Conservation (phyloP, 2,888 invertebrate genomes). For the Ceraclea dissimilis region DNA sequence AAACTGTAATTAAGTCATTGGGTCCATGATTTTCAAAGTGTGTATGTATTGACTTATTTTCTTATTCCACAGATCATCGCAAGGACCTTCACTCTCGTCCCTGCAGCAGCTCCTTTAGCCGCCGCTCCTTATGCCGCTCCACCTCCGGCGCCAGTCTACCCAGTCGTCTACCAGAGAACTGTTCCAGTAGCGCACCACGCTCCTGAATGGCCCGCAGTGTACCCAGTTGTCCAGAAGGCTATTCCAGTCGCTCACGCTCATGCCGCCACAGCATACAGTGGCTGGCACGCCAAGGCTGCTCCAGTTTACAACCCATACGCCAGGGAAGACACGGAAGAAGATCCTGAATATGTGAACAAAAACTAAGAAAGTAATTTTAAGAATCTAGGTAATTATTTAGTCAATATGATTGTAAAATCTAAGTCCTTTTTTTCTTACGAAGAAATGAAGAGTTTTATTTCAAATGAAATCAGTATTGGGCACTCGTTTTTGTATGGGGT, state of each 20-base stretch:
- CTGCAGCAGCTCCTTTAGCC: slow-evolving; percentile 37
- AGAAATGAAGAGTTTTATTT: no score
- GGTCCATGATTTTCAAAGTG: no score
- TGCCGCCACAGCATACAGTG: slow-evolving; percentile 13
- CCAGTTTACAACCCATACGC: slow-evolving; percentile 19
- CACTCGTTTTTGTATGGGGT: no score
- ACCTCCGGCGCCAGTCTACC: slow-evolving; percentile 21
- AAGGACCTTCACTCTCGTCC: slow-evolving; percentile 36
- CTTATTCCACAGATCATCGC: slow-evolving; percentile 30
- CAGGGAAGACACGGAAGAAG: slow-evolving; percentile 22
- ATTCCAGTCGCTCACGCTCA: slow-evolving; percentile 5
- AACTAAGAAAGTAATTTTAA: neutral
- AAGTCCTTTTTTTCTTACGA: neutral
- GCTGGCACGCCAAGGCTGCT: slow-evolving; percentile 16
- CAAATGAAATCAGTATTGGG: neutral
- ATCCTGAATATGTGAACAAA: slow-evolving; percentile 14
- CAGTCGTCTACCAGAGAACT: slow-evolving; percentile 18
- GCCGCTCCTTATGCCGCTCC: slow-evolving; percentile 31
- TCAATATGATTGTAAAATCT: neutral
- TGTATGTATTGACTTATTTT: no score
- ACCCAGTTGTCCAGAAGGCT: slow-evolving; percentile 29
- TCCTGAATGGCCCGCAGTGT: slow-evolving; percentile 33
- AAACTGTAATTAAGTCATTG: no score
- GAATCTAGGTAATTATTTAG: neutral
- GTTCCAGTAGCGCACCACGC: no score